Evolutionary conservation across 2,888 invertebrate species (phyloP), one percentile per base, ranked within the genome.

Genomic region (Antheraea assamensis): DNA sequence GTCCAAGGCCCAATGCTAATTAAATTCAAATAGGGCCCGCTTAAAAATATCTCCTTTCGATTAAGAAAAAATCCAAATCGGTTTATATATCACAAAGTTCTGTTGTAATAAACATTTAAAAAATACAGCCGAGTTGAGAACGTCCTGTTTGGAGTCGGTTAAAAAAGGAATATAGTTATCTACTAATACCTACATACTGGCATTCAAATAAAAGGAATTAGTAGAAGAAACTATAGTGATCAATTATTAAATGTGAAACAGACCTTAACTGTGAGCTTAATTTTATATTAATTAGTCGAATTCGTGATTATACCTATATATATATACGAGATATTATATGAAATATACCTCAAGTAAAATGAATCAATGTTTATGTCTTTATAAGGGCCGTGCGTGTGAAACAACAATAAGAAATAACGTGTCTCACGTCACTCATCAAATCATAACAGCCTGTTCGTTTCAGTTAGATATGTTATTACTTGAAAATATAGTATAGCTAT

Each of bases 351-450:
- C 5, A n/a, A n/a, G 55, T n/a, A 58, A 61, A 15, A 27, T 10
- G 27, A 61, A 27, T 58, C 71, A 74, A 82, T 87, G 86, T 90
- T 91, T 90, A 92, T 90, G 90, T 92, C 92, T 93, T 88, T 90
- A 92, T 93, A 92, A 87, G 87, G 76, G 82, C 85, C 84, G 92
- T 81, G 93, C 93, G 93, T 93, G 93, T 82, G 83, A 82, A 84
- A 81, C 75, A 79, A 82, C 88, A 87, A 84, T 93, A 87, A 86
- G 76, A 81, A 80, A 79, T 80, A 83, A 83, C 85, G 85, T 88
- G 85, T 86, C 79, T 83, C 85, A 82, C 88, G 86, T 88, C 87
- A 89, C 89, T 87, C 72, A 19, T 49, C 72, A 66, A 85, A n/a
- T n/a, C n/a, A n/a, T 55, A 19, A 58, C 55, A 0, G 8, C 55